phyloP scores from a whole-genome alignment of 2,113 vertebrate species.

The Phyllostomus hastatus region DNA sequence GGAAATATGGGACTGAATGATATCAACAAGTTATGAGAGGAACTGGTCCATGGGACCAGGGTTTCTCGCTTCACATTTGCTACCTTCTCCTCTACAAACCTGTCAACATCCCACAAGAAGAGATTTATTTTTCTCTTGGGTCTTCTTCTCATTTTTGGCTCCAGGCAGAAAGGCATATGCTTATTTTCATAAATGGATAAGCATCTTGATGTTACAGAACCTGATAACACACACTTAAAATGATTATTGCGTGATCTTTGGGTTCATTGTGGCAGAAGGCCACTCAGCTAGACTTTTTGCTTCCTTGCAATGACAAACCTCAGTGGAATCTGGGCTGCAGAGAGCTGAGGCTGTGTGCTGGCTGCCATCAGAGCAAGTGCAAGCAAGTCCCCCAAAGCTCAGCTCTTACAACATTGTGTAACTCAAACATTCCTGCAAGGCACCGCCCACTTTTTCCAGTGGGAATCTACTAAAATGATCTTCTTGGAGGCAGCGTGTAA shows the following conservation, averaged over 20 bases:
- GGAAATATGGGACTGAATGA: neutral
- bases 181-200: slow-evolving; percentile 21
- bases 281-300: neutral
- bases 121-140: neutral
- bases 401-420: neutral
- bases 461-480: slow-evolving; percentile 70
- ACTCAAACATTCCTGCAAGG: slow-evolving; percentile 26
- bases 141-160: neutral
- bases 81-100: neutral
- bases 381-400: neutral
- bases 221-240: neutral
- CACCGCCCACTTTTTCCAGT: slow-evolving; percentile 66
- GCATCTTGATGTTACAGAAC: neutral
- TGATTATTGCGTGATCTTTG: neutral
- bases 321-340: slow-evolving; percentile 45
- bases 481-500: slow-evolving; percentile 56
- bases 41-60: neutral
- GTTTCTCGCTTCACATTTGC: neutral
- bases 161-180: neutral
- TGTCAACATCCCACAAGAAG: neutral
- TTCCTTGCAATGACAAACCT: neutral
- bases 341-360: neutral
- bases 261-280: neutral
- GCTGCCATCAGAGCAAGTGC: neutral
- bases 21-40: neutral